Evolutionary conservation across 2,797 vertebrate genomes (phyloP), one percentile per base, ranked within the genome.

Genomic region (Cirrhinus molitorella): DNA sequence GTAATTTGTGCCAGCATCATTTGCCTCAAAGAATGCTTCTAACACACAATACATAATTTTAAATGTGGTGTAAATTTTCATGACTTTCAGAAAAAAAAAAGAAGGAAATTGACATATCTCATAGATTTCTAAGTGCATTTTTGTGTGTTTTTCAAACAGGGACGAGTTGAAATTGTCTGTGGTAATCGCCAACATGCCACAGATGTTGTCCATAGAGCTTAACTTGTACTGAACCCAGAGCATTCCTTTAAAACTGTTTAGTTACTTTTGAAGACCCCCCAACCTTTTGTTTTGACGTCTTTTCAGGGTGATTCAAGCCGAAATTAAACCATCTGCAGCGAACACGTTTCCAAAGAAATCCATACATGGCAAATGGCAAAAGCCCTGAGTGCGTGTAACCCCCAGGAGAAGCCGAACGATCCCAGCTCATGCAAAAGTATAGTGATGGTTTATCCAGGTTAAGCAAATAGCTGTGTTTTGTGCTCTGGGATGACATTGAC

Each of bases 401-500:
- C 19, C 19, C 68, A 63, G 21, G 68, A 49, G 57, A 63, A 72
- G 43, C 47, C 3, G 9, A 73, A 14, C 10, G 7, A 80, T 47
- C 40, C 23, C 25, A 61, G 55, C 49, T 57, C n/a, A 3, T 45
- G 40, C 34, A 82, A 75, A 75, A 55, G 57, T 23, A 4, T 40
- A 66, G 61, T 55, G 63, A 82, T 66, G 71, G 61, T 75, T 75
- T 74, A 75, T 82, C 59, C 79, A 85, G 79, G 79, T 85, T 77
- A 81, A 85, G 80, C 59, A 82, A 82, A 82, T 73, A 66, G 45
- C n/a, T 23, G 53, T 74, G 31, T 65, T 74, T 73, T 65, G 72
- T 65, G 80, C 71, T 40, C 57, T 82, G 59, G 79, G 80, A 66
- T 82, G 80, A 74, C 34, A 70, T 47, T 53, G 31, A 79, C 57